Conservation (phyloP, 2,113 vertebrate genomes). For the Todiramphus chloris region DNA sequence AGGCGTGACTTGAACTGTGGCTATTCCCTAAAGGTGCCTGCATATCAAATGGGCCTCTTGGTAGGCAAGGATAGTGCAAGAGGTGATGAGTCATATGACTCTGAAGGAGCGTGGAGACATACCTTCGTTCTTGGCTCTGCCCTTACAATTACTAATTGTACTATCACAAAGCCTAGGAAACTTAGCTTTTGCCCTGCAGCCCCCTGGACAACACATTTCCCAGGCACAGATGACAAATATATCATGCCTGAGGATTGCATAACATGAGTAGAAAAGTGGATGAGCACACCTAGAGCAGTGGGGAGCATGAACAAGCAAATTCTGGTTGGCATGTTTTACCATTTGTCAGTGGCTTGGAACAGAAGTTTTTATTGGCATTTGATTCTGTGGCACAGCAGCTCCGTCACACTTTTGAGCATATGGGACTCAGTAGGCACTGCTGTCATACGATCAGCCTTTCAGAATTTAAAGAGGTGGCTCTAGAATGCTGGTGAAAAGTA, state of each 20-base stretch:
- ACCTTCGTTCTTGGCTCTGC: neutral
- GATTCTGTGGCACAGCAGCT: neutral
- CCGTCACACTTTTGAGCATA: neutral
- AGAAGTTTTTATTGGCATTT: neutral
- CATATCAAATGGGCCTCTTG: neutral
- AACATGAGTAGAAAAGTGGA: neutral
- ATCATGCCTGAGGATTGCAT: neutral
- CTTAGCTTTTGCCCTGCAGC: neutral
- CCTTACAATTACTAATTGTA: neutral
- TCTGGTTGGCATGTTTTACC: accelerated
- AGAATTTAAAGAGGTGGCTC: neutral
- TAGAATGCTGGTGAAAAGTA: neutral
- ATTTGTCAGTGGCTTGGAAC: neutral
- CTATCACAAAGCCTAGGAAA: neutral
- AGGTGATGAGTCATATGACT: too few relatives aligned
- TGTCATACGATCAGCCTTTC: accelerated
- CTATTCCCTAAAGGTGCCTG: neutral
- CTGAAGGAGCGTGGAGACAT: neutral
- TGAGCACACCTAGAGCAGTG: neutral
- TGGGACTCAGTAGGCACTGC: neutral
- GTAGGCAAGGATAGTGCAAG: neutral
- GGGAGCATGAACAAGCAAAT: accelerated
- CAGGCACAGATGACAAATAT: neutral
- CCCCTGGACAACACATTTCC: neutral
- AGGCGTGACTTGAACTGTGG: neutral